Percentiles rank a stretch among this genome's conserved stretches.
Conservation (phyloP, 2,113 vertebrate species). For the Lates calcarifer region DNA sequence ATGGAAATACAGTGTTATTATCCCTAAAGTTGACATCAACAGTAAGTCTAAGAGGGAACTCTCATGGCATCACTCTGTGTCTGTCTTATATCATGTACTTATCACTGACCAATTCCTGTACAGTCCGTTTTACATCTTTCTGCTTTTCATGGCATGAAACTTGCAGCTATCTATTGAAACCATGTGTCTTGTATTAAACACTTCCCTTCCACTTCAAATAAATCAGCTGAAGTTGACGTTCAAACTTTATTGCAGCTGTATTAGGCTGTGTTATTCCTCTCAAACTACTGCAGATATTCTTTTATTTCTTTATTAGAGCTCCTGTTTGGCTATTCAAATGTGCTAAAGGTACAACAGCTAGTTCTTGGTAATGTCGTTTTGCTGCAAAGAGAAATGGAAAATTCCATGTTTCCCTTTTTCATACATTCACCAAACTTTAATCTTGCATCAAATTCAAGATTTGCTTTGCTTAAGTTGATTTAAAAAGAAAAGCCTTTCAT, state of each 20-base stretch:
- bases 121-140: slow-evolving; percentile 80
- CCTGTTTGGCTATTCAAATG: slow-evolving; percentile 36
- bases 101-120: slow-evolving; percentile 77
- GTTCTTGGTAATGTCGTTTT: background rate
- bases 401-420: slow-evolving; percentile 36
- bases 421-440: slow-evolving; percentile 29
- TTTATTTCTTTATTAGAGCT: slow-evolving; percentile 68
- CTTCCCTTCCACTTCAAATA: slow-evolving; percentile 87
- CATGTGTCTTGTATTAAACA: slow-evolving; percentile 86
- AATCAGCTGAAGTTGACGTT: slow-evolving; percentile 84
- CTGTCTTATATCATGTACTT: slow-evolving; percentile 80
- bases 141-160: slow-evolving; percentile 72
- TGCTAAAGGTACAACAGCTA: slow-evolving; percentile 5
- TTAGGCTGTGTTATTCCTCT: slow-evolving; percentile 70
- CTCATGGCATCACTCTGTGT: slow-evolving; percentile 64
- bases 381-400: slow-evolving; percentile 39
- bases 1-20: background rate
- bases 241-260: slow-evolving; percentile 82
- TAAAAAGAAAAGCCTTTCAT: slow-evolving; percentile 55
- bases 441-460: slow-evolving; percentile 51
- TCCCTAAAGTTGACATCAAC: slow-evolving; percentile 3
- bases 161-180: slow-evolving; percentile 85
- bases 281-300: slow-evolving; percentile 62
- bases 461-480: slow-evolving; percentile 53
- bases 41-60: slow-evolving; percentile 28